Conservation (phyloP, 2,113 vertebrate species). For the Callaeas wilsoni region DNA sequence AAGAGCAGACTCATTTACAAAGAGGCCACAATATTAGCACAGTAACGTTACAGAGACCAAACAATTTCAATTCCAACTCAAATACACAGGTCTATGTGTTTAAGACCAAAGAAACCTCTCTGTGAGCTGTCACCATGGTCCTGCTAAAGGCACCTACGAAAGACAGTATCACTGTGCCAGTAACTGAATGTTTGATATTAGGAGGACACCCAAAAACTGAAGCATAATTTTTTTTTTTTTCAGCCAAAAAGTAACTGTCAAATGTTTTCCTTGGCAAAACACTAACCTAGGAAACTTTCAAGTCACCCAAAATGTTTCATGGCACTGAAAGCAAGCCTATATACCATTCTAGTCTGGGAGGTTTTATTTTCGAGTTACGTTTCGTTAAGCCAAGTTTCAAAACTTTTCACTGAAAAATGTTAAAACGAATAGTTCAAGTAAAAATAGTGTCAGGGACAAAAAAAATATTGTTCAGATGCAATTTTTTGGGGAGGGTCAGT, state of each 20-base stretch:
- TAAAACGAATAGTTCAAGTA: not conserved
- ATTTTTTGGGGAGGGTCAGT: fast-evolving
- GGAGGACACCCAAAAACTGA: not conserved
- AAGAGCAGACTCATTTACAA: not conserved
- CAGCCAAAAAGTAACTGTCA: not conserved
- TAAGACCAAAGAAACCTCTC: not conserved
- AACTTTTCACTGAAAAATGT: not conserved
- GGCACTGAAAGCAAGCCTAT: not conserved
- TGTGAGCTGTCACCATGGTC: not conserved
- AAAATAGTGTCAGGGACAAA: not conserved
- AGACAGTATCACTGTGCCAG: not conserved
- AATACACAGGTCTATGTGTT: not conserved
- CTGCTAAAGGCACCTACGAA: not conserved
- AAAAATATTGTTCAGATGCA: not conserved
- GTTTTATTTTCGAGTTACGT: not conserved
- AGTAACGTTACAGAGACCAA: not conserved
- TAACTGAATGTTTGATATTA: not conserved
- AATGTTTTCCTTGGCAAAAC: not conserved
- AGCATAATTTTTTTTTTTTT: not conserved
- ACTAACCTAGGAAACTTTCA: not conserved
- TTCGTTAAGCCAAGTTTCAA: not conserved
- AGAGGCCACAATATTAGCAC: not conserved
- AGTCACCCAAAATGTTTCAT: not conserved
- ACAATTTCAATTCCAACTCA: not conserved
- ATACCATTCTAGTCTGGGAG: not conserved